Evolutionary conservation across 2,113 vertebrate species (phyloP).

Genomic region (Gymnorhina tibicen): DNA sequence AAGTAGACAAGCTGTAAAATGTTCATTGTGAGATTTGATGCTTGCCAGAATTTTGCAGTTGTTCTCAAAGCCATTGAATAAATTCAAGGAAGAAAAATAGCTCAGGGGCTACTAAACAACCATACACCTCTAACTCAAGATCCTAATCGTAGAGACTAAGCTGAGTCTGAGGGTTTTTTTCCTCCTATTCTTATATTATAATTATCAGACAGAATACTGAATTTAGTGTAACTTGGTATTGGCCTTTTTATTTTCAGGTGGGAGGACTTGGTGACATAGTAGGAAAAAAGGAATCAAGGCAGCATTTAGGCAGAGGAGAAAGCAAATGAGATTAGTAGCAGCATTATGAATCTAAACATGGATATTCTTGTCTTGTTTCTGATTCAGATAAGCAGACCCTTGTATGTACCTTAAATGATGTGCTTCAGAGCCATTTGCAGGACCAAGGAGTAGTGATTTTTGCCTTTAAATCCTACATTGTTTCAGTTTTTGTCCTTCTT

Average conservation of each 20-base stretch:
- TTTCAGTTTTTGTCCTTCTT: not conserved
- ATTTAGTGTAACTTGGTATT: not conserved
- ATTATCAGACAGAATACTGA: not conserved
- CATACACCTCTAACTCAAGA: not conserved
- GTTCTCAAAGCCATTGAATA: not conserved
- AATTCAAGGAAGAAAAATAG: not conserved
- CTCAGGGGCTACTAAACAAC: not conserved
- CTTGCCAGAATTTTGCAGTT: not conserved
- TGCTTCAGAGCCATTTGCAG: not conserved
- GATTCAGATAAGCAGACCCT: not conserved
- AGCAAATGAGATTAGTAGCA: not conserved
- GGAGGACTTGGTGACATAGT: not conserved
- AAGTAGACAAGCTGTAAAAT: not conserved
- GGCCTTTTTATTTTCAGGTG: not conserved
- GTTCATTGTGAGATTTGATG: not conserved
- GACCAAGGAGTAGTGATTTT: not conserved
- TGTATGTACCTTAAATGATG: fast-evolving
- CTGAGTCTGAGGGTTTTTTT: fast-evolving
- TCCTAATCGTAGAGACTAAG: not conserved
- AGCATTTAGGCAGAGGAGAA: not conserved
- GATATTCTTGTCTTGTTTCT: not conserved
- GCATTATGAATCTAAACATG: not conserved
- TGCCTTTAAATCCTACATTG: not conserved
- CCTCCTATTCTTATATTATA: not conserved
- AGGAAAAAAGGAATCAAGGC: not conserved